Conservation (phyloP, 2,888 invertebrate genomes). For the Ophion slaviceki region DNA sequence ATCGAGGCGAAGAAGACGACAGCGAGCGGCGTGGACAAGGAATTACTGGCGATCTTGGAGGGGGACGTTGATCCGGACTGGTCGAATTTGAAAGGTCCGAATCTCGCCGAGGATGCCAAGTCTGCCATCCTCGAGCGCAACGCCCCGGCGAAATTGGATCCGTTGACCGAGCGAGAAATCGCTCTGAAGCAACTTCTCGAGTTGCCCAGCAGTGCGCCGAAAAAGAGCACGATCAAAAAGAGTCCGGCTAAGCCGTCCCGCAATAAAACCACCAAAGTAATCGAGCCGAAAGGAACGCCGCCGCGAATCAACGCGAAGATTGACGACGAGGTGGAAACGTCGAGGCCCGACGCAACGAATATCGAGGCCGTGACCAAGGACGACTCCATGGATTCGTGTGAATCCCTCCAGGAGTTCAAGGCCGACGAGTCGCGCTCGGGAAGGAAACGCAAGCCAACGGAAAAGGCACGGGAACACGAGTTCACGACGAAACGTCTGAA, state of each 20-base stretch:
- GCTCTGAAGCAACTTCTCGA: constrained; percentile 86
- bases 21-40: constrained; percentile 82
- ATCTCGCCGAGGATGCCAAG: constrained; percentile 60
- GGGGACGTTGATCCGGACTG: constrained; percentile 84
- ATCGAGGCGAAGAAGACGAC: constrained; percentile 69
- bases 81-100: constrained; percentile 79
- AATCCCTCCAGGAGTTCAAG: constrained; percentile 57
- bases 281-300: constrained; percentile 58
- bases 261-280: constrained; percentile 32
- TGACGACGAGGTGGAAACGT: constrained; percentile 37
- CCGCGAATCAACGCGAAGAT: constrained; percentile 35
- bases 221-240: constrained; percentile 68
- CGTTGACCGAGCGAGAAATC: constrained; percentile 84
- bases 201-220: constrained; percentile 79
- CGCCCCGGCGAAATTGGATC: constrained; percentile 78
- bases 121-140: constrained; percentile 31
- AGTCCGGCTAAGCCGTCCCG: constrained; percentile 39
- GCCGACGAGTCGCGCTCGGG: constrained; percentile 80
- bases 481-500: constrained; percentile 79
- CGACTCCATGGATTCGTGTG: constrained; percentile 41
- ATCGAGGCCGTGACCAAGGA: constrained; percentile 19
- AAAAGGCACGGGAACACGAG: constrained; percentile 80
- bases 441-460: constrained; percentile 81
- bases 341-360: constrained; percentile 1
- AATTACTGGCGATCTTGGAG: constrained; percentile 85